Base-by-base conservation (phyloP, 1,140 invertebrate genomes). In the Chironomus striatipennis region DNA sequence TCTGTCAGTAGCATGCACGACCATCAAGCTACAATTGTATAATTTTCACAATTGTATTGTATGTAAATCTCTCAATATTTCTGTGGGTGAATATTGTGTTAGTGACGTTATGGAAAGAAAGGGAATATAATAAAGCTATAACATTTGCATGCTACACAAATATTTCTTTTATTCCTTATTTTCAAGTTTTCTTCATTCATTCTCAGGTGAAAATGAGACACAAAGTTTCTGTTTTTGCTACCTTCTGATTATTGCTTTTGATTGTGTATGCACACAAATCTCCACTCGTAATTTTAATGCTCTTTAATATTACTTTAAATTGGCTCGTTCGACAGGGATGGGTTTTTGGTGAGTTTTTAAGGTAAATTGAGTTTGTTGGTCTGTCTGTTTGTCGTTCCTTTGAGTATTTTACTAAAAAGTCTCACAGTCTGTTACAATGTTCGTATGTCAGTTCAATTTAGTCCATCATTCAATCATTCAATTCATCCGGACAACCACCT, bases 81-180 rank as follows among this genome's bases (percentile, higher is more conserved):
- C 24, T 34, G 24, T 34, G 24, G 24, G 24, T 34, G 24, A 34
- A 34, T n/a, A n/a, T 34, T 34, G 24, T 34, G 8, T 57, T 57
- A 15, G 12, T 57, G 12, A n/a, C 47, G n/a, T 12, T n/a, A n/a
- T n/a, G n/a, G n/a, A n/a, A n/a, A n/a, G n/a, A n/a, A n/a, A n/a
- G n/a, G n/a, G n/a, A n/a, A 57, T n/a, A 57, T 57, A 57, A 57
- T 57, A 57, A 57, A 57, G 47, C 47, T 12, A 57, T 57, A 57
- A 57, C 12, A 57, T 57, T 57, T 57, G 12, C 47, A 57, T 57
- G 47, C 47, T 5, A 57, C 9, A 57, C 4, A 12, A 57, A 12
- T 15, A 57, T 34, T 34, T 34, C 5, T 5, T 34, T 34, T 34
- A 2, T 2, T 34, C 5, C 24, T 5, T 5, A 2, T 34, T 34